phyloP scores from a whole-genome alignment of 2,797 vertebrate species.

The Xerus rutilus region DNA sequence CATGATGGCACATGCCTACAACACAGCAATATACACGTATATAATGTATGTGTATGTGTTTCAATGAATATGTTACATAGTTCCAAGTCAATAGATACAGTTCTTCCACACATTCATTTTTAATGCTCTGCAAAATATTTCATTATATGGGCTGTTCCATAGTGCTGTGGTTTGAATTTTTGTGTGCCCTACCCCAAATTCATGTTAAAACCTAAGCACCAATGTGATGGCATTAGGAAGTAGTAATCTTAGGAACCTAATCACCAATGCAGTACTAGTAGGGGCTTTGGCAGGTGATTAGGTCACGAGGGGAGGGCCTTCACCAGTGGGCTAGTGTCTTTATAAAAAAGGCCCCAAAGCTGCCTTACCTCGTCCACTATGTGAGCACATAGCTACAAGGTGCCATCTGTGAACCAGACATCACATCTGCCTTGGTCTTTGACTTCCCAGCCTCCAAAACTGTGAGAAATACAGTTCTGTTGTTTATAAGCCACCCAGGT shows the following conservation, averaged over 20 bases:
- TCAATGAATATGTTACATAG: background rate
- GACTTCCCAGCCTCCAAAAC: background rate
- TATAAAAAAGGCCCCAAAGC: background rate
- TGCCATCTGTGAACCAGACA: background rate
- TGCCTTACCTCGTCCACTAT: background rate
- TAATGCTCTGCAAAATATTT: background rate
- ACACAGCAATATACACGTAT: no score
- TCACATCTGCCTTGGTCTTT: background rate
- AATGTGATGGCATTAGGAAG: background rate
- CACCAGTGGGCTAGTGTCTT: background rate
- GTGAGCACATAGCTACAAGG: background rate
- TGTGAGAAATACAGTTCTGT: background rate
- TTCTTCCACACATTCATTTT: background rate
- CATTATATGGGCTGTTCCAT: background rate
- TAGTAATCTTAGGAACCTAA: background rate
- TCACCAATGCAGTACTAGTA: background rate
- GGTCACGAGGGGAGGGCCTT: background rate
- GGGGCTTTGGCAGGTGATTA: background rate
- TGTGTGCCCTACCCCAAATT: background rate
- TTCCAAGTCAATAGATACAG: background rate
- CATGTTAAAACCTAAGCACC: background rate
- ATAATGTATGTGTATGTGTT: no score
- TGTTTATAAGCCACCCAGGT: background rate
- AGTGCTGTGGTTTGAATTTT: background rate
- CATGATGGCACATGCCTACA: no score